These are phyloP conservation scores for Cataglyphis albicans DNA, from an alignment of 2,888 invertebrate genomes.

Conservation along the genomic window DNA sequence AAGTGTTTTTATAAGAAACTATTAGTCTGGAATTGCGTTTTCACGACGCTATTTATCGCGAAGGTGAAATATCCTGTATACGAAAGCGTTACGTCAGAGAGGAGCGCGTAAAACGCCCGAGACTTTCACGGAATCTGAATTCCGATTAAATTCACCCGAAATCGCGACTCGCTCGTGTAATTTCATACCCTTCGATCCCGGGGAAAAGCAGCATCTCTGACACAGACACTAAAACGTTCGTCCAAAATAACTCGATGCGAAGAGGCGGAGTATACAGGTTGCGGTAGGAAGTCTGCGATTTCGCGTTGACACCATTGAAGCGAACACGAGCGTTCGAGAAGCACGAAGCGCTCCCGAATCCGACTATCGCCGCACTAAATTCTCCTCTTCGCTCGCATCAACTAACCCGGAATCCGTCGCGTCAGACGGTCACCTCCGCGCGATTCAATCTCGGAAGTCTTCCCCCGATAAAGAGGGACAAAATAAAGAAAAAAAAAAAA, in stretches of 20 bases:
- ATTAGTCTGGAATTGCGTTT: background rate
- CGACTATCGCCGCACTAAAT: background rate
- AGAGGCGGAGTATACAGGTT: background rate
- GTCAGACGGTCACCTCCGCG: background rate
- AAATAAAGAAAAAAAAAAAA: background rate
- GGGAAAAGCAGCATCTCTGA: background rate
- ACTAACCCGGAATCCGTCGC: background rate
- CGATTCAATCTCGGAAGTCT: background rate
- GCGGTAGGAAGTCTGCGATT: slow-evolving; percentile 1
- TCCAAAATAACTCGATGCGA: background rate
- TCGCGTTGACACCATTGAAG: slow-evolving; percentile 22
- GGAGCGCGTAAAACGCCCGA: background rate
- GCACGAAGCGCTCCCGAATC: background rate
- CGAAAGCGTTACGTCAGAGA: slow-evolving; percentile 25
- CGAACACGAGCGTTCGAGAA: background rate
- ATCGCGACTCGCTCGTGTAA: background rate
- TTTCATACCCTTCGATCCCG: background rate
- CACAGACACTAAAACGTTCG: background rate
- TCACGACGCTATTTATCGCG: background rate
- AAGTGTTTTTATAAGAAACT: background rate
- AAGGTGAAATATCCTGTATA: background rate
- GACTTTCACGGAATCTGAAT: background rate
- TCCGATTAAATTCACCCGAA: background rate
- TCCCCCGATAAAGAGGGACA: background rate
- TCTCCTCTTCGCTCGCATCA: background rate